phyloP scores from a whole-genome alignment of 2,888 invertebrate genomes.

The Acanthococcus lagerstroemiae region DNA sequence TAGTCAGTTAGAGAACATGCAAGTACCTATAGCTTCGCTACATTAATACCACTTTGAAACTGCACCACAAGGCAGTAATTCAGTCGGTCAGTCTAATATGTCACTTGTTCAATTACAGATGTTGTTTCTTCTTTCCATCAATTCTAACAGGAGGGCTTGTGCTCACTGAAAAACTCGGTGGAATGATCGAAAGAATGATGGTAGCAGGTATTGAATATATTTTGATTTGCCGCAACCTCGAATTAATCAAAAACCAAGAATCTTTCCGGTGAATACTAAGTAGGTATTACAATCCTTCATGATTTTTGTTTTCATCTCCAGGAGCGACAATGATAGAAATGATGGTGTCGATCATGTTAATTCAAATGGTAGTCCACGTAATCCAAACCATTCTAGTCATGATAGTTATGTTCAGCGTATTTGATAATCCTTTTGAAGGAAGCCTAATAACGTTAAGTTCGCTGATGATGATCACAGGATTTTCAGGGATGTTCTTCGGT shows the following conservation, averaged over 20 bases:
- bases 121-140: conserved; percentile 39
- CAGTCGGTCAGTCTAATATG: too few species aligned
- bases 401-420: conserved; percentile 38
- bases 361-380: conserved; percentile 38
- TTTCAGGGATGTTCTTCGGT: conserved; percentile 40
- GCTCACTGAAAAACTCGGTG: conserved; percentile 38
- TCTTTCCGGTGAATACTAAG: too few species aligned
- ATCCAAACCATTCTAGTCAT: conserved; percentile 38
- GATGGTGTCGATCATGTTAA: conserved; percentile 33
- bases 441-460: conserved; percentile 36
- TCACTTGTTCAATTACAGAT: conserved; percentile 34
- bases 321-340: conserved; percentile 35
- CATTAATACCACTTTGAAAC: too few species aligned
- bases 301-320: too few species aligned
- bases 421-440: conserved; percentile 39
- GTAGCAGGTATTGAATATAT: conserved; percentile 36
- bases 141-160: conserved; percentile 39
- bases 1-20: too few species aligned
- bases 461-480: conserved; percentile 38
- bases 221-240: not conserved
- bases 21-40: too few species aligned
- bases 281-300: too few species aligned
- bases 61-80: too few species aligned
- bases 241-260: not conserved
- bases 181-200: conserved; percentile 39